Conservation (phyloP, 2,888 invertebrate species). For the Melanophora roralis region DNA sequence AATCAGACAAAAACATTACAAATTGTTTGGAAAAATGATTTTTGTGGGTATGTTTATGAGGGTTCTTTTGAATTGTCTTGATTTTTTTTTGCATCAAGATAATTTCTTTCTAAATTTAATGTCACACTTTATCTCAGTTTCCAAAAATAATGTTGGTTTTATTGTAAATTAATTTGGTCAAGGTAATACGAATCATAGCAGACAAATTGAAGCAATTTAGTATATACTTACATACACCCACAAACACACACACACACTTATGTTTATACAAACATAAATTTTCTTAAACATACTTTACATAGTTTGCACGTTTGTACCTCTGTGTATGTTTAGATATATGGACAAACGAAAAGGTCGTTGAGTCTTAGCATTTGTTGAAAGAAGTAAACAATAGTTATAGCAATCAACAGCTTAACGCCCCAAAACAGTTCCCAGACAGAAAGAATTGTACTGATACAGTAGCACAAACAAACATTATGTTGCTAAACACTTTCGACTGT, state of each 20-base stretch:
- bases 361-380: slow-evolving; percentile 68
- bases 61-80: slow-evolving; percentile 14
- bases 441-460: background rate
- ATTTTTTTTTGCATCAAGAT: background rate
- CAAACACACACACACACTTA: background rate
- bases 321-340: slow-evolving; percentile 25
- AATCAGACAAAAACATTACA: slow-evolving; percentile 53
- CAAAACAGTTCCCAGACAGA: slow-evolving; percentile 50
- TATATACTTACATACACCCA: background rate
- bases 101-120: background rate
- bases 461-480: slow-evolving; percentile 26
- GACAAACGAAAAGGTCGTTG: slow-evolving; percentile 64
- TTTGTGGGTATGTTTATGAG: background rate
- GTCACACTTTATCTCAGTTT: background rate
- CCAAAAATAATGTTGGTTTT: background rate
- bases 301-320: background rate
- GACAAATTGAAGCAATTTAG: too few relatives aligned
- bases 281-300: background rate
- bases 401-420: slow-evolving; percentile 75
- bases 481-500: slow-evolving; percentile 6
- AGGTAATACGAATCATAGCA: slow-evolving; percentile 10
- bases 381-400: slow-evolving; percentile 75
- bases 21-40: slow-evolving; percentile 37
- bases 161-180: slow-evolving; percentile 27
- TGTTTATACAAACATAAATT: background rate